Percentiles rank a stretch among this genome's conserved stretches.
Evolutionary conservation across 92 coral and sea anemone species (phyloP).

Genomic region (Galaxea fascicularis): DNA sequence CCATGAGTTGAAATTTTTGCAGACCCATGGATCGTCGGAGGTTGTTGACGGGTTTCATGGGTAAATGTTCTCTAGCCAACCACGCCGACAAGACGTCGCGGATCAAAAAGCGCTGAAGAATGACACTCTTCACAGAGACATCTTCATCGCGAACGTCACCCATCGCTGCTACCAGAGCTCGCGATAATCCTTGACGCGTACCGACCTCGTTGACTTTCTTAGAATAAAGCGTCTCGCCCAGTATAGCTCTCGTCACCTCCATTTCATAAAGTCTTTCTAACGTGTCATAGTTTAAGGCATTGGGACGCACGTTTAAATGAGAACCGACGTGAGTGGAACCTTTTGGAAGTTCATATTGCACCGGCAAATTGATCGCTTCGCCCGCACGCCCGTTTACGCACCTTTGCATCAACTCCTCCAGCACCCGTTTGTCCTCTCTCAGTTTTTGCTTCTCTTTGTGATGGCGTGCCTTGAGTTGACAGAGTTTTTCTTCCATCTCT

Average conservation of each 20-base stretch:
- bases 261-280: neutral
- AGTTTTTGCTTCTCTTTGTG: neutral
- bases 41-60: neutral
- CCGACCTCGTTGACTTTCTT: neutral
- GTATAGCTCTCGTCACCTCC: neutral
- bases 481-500: slow-evolving; percentile 1
- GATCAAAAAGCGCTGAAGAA: neutral
- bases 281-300: slow-evolving; percentile 1
- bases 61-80: neutral
- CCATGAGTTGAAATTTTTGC: neutral
- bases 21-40: neutral
- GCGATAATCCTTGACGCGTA: neutral
- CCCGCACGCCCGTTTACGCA: neutral
- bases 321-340: neutral
- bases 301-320: slow-evolving; percentile 1
- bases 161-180: neutral
- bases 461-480: neutral
- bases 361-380: neutral
- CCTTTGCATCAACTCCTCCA: neutral
- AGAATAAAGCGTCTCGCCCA: neutral
- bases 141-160: neutral
- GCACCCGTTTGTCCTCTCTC: neutral
- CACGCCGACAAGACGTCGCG: neutral
- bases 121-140: neutral
- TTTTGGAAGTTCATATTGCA: slow-evolving; percentile 2